A percentile compares a stretch with the other conserved stretches of the same genome.
These are phyloP conservation scores for Brachyrhaphis roseni DNA, from an alignment of 2,797 vertebrate species.

Conservation along the genomic window DNA sequence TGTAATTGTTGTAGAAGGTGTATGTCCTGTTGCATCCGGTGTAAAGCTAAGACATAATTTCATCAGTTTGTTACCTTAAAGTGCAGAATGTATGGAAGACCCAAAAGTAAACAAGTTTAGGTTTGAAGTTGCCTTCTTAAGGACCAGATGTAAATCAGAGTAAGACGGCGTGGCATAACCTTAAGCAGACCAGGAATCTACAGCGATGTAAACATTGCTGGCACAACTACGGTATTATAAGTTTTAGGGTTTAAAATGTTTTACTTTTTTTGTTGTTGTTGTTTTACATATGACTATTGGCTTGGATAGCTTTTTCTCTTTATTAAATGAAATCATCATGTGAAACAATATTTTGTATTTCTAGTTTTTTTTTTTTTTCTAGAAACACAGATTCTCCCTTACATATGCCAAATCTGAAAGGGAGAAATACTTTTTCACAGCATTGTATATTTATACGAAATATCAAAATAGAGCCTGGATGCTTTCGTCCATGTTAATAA, in stretches of 20 bases:
- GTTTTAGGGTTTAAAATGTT: neutral
- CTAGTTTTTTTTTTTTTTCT: neutral
- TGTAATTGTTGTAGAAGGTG: neutral
- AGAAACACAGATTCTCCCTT: no score
- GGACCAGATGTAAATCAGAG: neutral
- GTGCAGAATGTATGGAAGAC: neutral
- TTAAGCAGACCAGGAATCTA: neutral
- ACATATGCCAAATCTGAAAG: neutral
- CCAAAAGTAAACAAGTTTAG: neutral
- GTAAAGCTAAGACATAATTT: neutral
- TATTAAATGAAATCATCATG: neutral
- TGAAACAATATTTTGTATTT: neutral
- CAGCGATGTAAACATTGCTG: neutral
- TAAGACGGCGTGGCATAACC: neutral
- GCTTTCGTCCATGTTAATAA: constrained; percentile 58
- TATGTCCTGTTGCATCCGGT: neutral
- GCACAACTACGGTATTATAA: neutral
- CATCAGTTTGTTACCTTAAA: neutral
- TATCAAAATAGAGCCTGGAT: constrained; percentile 31
- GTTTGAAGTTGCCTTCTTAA: neutral
- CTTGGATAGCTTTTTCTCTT: neutral
- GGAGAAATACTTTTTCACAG: neutral
- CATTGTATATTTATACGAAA: constrained; percentile 16
- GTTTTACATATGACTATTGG: neutral
- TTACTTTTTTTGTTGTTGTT: neutral